Base-by-base conservation (phyloP, 2,113 vertebrate species). In the Coracopsis vasa region DNA sequence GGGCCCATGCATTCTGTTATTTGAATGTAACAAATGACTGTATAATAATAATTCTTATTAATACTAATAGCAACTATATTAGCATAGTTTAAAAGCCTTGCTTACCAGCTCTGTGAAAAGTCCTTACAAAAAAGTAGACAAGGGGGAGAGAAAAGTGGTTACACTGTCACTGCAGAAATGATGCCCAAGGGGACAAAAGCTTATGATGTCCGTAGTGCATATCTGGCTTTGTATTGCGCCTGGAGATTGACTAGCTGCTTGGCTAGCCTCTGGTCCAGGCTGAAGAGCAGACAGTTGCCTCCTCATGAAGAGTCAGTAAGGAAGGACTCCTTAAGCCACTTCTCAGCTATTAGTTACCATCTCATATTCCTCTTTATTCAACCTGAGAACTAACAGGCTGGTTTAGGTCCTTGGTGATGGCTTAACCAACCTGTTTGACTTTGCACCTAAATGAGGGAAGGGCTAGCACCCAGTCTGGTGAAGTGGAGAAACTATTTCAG, bases 401-500 rank as follows among this genome's bases (percentile, higher is more conserved):
- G 0, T 64, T 90, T 42, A 75, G 9, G 19, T 37, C 70, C 47
- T 71, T 67, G 39, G 51, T 51, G 44, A 19, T n/a, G 27, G 35
- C n/a, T 35, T 82, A 50, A 60, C 6, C 28, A 54, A 67, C 25
- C 54, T 28, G 16, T 78, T 73, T 83, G 29, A 44, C 53, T 82
- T 88, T 44, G 41, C 58, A 79, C 37, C 20, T 53, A 35, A 66
- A 45, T 16, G n/a, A 53, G 41, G 44, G 50, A 83, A 91, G 25
- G 20, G 53, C 58, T 86, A 60, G 58, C 33, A 69, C 7, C 6
- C 62, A 56, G 9, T 13, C 41, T 70, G 44, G 14, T 61, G 65
- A 87, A 85, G 50, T 8, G 28, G 53, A 91, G 61, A 48, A 95
- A 24, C 35, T 54, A 33, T 90, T 91, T 79, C 50, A 81, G 70